These are phyloP conservation scores for Hyperopisus bebe DNA, from an alignment of 2,113 vertebrate species.

Conservation along the genomic window DNA sequence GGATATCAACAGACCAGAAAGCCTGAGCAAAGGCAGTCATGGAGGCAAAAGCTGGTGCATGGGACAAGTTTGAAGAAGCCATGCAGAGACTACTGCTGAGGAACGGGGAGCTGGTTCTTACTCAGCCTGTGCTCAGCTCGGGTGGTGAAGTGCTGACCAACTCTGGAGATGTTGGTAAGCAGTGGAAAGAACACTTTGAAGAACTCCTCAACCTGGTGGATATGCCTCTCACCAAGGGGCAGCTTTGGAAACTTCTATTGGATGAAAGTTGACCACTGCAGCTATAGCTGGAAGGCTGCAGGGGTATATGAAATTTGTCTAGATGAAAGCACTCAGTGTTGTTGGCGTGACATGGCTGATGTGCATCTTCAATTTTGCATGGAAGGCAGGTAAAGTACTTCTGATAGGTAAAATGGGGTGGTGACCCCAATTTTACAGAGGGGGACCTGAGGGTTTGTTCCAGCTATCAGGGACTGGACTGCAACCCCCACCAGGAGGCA, in stretches of 20 bases:
- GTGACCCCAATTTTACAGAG: neutral
- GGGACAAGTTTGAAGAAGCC: neutral
- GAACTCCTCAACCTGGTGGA: neutral
- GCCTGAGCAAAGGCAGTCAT: neutral
- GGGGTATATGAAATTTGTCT: neutral
- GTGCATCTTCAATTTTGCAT: neutral
- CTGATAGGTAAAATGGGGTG: neutral
- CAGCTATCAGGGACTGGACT: neutral
- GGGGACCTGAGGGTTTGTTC: neutral
- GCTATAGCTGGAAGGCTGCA: neutral
- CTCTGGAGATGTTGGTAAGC: neutral
- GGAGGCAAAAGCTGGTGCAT: neutral
- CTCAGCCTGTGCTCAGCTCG: neutral
- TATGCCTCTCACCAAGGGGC: neutral
- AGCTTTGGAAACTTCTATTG: neutral
- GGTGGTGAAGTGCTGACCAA: neutral
- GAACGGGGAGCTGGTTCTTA: neutral
- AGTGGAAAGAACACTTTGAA: neutral
- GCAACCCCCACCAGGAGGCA: neutral
- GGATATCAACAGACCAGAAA: neutral
- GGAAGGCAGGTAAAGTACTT: neutral
- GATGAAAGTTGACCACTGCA: neutral
- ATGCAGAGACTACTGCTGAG: neutral
- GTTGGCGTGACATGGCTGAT: neutral
- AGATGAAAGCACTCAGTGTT: neutral